These are phyloP conservation scores for Magallana angulata DNA, from an alignment of 1,140 invertebrate species.

Conservation along the genomic window DNA sequence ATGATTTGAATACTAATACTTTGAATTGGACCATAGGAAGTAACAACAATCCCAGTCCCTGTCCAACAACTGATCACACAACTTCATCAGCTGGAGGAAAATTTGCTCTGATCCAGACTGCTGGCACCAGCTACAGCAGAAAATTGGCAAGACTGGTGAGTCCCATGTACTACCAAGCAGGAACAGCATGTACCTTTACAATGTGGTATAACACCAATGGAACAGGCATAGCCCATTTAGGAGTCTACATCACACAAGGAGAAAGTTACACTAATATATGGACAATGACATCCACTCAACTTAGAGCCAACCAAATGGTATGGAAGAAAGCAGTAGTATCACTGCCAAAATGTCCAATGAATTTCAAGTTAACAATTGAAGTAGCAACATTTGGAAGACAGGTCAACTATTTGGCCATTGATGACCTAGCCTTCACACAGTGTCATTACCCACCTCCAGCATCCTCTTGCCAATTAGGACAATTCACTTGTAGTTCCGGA, in stretches of 20 bases:
- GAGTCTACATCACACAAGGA: slow-evolving; percentile 62
- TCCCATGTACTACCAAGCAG: slow-evolving; percentile 69
- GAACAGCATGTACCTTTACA: slow-evolving; percentile 68
- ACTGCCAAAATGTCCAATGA: slow-evolving; percentile 68
- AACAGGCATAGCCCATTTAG: slow-evolving; percentile 55
- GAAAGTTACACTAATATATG: slow-evolving; percentile 65
- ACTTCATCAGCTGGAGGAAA: slow-evolving; percentile 62
- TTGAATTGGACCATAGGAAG: slow-evolving; percentile 65
- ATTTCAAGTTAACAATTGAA: slow-evolving; percentile 73
- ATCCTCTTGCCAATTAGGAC: slow-evolving; percentile 53
- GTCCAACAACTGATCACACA: slow-evolving; percentile 69
- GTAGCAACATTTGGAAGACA: slow-evolving; percentile 52
- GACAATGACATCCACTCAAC: slow-evolving; percentile 31
- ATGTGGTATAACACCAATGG: slow-evolving; percentile 73
- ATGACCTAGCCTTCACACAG: slow-evolving; percentile 68
- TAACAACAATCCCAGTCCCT: slow-evolving; percentile 58
- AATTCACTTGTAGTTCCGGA: slow-evolving; percentile 66
- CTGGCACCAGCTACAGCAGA: background rate
- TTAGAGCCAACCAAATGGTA: slow-evolving; percentile 44
- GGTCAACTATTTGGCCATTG: slow-evolving; percentile 67
- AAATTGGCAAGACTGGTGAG: slow-evolving; percentile 63
- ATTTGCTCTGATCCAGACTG: slow-evolving; percentile 59
- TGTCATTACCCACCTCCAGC: slow-evolving; percentile 60
- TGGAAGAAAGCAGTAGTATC: slow-evolving; percentile 66
- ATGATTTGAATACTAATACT: slow-evolving; percentile 55